phyloP scores from a whole-genome alignment of 2,797 vertebrate genomes.

The Melanotaenia boesemani region DNA sequence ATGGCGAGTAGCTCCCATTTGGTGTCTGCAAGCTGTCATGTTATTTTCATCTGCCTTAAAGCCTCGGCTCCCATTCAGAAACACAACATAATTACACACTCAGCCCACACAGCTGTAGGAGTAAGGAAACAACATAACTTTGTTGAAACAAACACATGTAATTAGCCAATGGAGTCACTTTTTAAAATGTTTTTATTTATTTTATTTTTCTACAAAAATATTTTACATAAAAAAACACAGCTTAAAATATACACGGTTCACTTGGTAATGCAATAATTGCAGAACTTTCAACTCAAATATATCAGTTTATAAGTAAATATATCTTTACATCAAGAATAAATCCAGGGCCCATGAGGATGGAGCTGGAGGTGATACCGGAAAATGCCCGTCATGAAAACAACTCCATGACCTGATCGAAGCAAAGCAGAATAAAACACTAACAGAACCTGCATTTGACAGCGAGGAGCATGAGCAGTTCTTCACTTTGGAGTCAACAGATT shows the following conservation, averaged over 20 bases:
- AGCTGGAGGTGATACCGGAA: conserved; percentile 17
- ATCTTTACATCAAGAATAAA: conserved; percentile 72
- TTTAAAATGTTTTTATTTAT: conserved; percentile 52
- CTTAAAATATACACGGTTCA: conserved; percentile 77
- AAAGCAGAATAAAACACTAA: conserved; percentile 37
- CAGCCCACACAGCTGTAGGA: background rate
- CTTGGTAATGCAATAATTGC: conserved; percentile 66
- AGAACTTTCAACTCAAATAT: conserved; percentile 80
- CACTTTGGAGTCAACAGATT: conserved; percentile 29
- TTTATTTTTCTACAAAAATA: conserved; percentile 88
- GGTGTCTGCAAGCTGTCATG: conserved; percentile 50
- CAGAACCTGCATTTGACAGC: conserved; percentile 39
- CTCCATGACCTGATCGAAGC: conserved; percentile 47
- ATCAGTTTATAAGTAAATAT: conserved; percentile 79
- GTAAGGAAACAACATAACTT: background rate
- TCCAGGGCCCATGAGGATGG: conserved; percentile 34
- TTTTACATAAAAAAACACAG: conserved; percentile 85
- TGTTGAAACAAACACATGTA: background rate
- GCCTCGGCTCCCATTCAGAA: conserved; percentile 10
- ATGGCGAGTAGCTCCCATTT: conserved; percentile 32
- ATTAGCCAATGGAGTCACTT: conserved; percentile 13
- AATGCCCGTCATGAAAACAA: conserved; percentile 31
- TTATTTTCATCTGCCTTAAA: conserved; percentile 40
- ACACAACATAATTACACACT: conserved; percentile 54
- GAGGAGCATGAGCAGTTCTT: conserved; percentile 34